A percentile compares a stretch with the other conserved stretches of the same genome.
phyloP scores from a whole-genome alignment of 2,113 vertebrate genomes.

The Coreoperca whiteheadi region DNA sequence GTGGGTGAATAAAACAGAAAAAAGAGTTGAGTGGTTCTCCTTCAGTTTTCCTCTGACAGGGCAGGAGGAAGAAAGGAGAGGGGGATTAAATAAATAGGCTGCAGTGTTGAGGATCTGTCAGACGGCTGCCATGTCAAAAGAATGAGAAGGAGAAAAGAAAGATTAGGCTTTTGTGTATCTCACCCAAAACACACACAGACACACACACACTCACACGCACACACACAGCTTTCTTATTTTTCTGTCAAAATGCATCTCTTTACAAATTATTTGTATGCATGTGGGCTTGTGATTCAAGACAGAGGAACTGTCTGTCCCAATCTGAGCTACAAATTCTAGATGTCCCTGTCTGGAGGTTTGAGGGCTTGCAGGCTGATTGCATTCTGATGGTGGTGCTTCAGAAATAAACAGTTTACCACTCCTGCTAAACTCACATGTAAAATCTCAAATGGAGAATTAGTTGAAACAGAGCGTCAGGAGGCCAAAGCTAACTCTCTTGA shows the following conservation, averaged over 20 bases:
- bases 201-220: conserved; percentile 24
- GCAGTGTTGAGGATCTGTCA: conserved; percentile 71
- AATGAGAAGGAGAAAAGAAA: conserved; percentile 67
- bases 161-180: conserved; percentile 68
- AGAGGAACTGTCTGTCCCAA: conserved; percentile 63
- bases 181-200: conserved; percentile 35
- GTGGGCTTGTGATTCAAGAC: conserved; percentile 62
- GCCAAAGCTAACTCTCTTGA: conserved; percentile 6
- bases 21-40: conserved; percentile 64
- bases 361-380: conserved; percentile 62
- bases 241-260: conserved; percentile 69
- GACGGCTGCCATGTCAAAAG: conserved; percentile 67
- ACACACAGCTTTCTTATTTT: conserved; percentile 51
- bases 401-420: conserved; percentile 66
- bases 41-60: conserved; percentile 63
- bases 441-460: conserved; percentile 34
- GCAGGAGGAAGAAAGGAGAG: conserved; percentile 61
- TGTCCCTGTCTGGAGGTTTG: conserved; percentile 67
- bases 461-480: conserved; percentile 19
- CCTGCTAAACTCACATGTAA: conserved; percentile 33
- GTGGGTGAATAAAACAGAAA: conserved; percentile 23
- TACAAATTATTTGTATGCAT: conserved; percentile 73
- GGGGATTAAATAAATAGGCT: conserved; percentile 73
- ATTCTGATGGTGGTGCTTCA: conserved; percentile 70
- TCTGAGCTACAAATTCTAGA: conserved; percentile 59